Evolutionary conservation across 2,888 invertebrate genomes (phyloP), one percentile per base, ranked within the genome.

Genomic region (Apotomis turbidana): DNA sequence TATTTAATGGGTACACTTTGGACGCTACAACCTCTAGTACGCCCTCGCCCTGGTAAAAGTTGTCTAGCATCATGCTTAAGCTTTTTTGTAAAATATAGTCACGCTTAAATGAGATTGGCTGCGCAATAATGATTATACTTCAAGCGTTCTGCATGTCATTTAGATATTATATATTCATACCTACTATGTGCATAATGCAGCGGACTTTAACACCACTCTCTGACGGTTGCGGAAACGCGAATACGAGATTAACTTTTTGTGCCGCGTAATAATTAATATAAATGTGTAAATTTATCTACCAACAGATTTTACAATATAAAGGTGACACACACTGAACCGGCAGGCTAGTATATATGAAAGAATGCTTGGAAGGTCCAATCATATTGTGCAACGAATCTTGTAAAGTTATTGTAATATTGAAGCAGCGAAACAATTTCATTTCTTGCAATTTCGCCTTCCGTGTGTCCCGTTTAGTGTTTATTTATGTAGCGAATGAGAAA

Each of bases 71-170:
- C 93, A 93, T 93, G 93, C 93, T 93, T 93, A 81, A 93, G 92
- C 92, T 93, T 93, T 90, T 92, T 92, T 93, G 93, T 93, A 93
- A 90, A 93, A 89, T 92, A 93, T 93, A 93, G 93, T 92, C 93
- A 93, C 93, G 93, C 93, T 93, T 93, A 89, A 90, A 91, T 89
- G 89, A 93, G 93, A 92, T 93, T 93, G 93, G 93, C 93, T 93
- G 93, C 93, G 91, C 93, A 93, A 93, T 93, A 92, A 92, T 93
- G 93, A 93, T 93, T 92, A 90, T 91, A 93, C 91, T 93, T 92
- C 93, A 93, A 93, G 92, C 93, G 92, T 93, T 93, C 93, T 93
- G 93, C 93, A 93, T 93, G 93, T 92, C 92, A 92, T 91, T 93
- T 93, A 93, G 93, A 93, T 91, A 88, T 88, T 90, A 90, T 92